Evolutionary conservation across 2,113 vertebrate species (phyloP), one percentile per base, ranked within the genome.

Genomic region (Vanacampus margaritifer): DNA sequence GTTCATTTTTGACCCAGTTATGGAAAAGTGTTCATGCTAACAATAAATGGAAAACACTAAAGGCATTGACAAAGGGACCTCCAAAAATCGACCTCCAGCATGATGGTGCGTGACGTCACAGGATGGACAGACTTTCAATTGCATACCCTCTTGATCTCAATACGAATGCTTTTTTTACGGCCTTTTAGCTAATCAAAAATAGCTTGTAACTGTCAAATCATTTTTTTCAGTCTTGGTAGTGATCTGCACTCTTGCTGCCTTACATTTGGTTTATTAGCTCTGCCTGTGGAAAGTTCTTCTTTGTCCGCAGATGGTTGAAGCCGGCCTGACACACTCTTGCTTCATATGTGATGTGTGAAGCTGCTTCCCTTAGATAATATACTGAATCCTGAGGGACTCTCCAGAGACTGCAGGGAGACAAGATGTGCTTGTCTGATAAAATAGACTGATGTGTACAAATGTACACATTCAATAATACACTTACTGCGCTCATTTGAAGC

Each of bases 321-420:
- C 69, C 78, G 67, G 84, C 59, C 69, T 76, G 68, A 86, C 59
- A 67, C 75, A 9, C 70, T 16, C 71, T n/a, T 69, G 50, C 73
- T 79, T 71, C 73, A 72, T 63, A 51, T 50, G 64, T 43, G 69
- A 77, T 71, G 67, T 65, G 79, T 64, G 75, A 82, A 72, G 84
- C 86, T 89, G 87, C 80, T 89, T 88, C 85, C 87, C 77, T 89
- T 69, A 72, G 87, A 91, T 89, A 87, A 84, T 79, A 65, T 43
- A 24, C 68, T 2, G 13, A 56, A 65, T 84, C 83, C 78, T 75
- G n/a, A 66, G 83, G 78, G 88, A 84, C 69, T 68, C 65, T 68
- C 67, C 51, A 43, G 61, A 80, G 78, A 81, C 81, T 75, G 73
- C 45, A 65, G 78, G 79, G 76, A 63, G 79, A 82, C 76, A 81